These are phyloP conservation scores for Daktulosphaira vitifoliae DNA, from an alignment of 1,140 invertebrate species.

Conservation along the genomic window DNA sequence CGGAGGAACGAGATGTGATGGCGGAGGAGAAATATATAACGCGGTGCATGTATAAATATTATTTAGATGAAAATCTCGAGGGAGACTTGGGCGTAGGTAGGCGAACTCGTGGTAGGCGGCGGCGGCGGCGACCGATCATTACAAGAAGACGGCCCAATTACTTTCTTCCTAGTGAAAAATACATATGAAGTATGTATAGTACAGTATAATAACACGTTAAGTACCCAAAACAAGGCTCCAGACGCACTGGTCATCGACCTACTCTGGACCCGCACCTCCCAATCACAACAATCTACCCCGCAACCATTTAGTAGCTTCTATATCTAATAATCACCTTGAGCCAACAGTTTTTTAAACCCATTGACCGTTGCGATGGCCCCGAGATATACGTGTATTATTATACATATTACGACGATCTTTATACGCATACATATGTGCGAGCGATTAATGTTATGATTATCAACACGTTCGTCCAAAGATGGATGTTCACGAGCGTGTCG, in stretches of 20 bases:
- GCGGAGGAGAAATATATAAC: neutral
- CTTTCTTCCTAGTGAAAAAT: slow-evolving; percentile 2
- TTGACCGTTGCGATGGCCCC: slow-evolving; percentile 2
- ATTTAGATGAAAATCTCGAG: slow-evolving; percentile 20
- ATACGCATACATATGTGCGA: neutral
- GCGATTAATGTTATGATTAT: slow-evolving; percentile 27
- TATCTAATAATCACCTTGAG: slow-evolving; percentile 27
- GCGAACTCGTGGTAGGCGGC: too few species aligned
- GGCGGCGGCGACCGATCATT: slow-evolving; percentile 21
- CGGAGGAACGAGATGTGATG: neutral
- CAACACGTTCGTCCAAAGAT: neutral
- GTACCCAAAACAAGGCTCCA: slow-evolving; percentile 12
- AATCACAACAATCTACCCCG: slow-evolving; percentile 17
- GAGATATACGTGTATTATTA: slow-evolving; percentile 16
- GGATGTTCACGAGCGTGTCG: too few species aligned
- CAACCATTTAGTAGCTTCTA: slow-evolving; percentile 15
- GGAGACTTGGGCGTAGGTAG: slow-evolving; percentile 13
- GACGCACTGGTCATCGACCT: slow-evolving; percentile 21
- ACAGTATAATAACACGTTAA: slow-evolving; percentile 30
- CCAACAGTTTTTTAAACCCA: slow-evolving; percentile 3
- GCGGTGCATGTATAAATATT: too few species aligned
- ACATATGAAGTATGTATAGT: neutral
- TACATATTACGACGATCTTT: slow-evolving; percentile 1
- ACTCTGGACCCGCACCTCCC: neutral
- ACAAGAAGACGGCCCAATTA: slow-evolving; percentile 30